phyloP scores from a whole-genome alignment of 2,113 vertebrate species.

The Syrmaticus mikado region DNA sequence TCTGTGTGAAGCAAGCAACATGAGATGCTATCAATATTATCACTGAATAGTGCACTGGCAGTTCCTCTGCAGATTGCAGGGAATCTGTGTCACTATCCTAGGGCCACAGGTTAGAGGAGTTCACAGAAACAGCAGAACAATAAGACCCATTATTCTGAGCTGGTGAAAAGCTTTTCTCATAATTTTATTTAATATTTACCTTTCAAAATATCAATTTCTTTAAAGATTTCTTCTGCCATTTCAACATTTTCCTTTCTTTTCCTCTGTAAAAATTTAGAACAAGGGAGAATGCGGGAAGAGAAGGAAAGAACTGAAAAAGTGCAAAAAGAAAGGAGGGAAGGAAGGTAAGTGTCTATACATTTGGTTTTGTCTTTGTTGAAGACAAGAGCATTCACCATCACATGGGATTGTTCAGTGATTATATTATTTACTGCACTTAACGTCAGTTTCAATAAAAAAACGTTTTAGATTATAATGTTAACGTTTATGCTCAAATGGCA shows the following conservation, averaged over 20 bases:
- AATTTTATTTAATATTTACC: background rate
- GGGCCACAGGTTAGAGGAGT: background rate
- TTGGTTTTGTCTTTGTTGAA: background rate
- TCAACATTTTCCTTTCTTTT: background rate
- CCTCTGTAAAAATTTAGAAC: background rate
- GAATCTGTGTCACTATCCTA: background rate
- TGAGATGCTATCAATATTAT: background rate
- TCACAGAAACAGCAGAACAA: background rate
- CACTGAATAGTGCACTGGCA: background rate
- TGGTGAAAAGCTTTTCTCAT: background rate
- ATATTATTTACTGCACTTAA: background rate
- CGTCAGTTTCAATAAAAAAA: background rate
- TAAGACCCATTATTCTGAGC: background rate
- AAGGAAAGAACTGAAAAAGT: background rate
- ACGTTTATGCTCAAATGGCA: constrained; percentile 17
- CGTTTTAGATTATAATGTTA: constrained; percentile 33
- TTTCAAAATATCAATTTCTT: background rate
- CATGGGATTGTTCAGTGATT: background rate
- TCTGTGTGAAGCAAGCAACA: background rate
- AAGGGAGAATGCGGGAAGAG: background rate
- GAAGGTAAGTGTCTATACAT: background rate
- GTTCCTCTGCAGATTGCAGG: background rate
- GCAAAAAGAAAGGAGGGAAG: background rate
- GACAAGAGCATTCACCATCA: background rate
- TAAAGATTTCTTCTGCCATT: background rate